phyloP scores from a whole-genome alignment of 2,888 invertebrate species.

The Trimorus sp. region DNA sequence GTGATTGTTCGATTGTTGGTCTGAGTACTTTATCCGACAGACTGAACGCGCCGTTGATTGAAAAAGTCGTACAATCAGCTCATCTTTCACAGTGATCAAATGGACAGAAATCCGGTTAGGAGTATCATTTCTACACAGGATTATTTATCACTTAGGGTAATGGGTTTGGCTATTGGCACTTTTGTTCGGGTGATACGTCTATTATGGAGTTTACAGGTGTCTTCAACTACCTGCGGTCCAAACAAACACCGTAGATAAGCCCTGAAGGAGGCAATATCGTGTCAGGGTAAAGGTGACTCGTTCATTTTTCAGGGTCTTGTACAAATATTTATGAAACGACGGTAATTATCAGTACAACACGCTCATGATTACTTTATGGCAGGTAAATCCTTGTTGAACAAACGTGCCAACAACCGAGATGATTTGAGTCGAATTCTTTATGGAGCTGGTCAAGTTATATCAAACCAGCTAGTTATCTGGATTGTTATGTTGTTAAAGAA shows the following conservation, averaged over 20 bases:
- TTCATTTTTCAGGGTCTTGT: too few relatives aligned
- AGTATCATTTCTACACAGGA: constrained; percentile 35
- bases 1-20: constrained; percentile 1
- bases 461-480: too few relatives aligned
- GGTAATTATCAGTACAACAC: too few relatives aligned
- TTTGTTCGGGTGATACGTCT: constrained; percentile 31
- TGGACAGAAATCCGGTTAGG: constrained; percentile 17
- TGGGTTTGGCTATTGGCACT: constrained; percentile 32
- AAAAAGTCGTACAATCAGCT: neutral
- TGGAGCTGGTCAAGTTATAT: too few relatives aligned
- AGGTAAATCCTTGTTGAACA: too few relatives aligned
- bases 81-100: constrained; percentile 21
- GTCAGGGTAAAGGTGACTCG: too few relatives aligned
- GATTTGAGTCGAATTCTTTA: too few relatives aligned
- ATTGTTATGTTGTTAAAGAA: too few relatives aligned
- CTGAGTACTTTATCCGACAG: neutral
- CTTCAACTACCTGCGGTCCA: constrained; percentile 9
- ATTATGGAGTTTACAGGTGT: constrained; percentile 20
- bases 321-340: too few relatives aligned
- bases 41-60: constrained; percentile 1
- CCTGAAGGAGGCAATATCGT: too few relatives aligned
- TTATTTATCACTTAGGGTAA: constrained; percentile 34
- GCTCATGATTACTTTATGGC: too few relatives aligned
- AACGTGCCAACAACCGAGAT: too few relatives aligned
- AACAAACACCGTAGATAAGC: constrained; percentile 13